Evolutionary conservation across 2,113 vertebrate species (phyloP).

Genomic region (Vireo altiloquus): DNA sequence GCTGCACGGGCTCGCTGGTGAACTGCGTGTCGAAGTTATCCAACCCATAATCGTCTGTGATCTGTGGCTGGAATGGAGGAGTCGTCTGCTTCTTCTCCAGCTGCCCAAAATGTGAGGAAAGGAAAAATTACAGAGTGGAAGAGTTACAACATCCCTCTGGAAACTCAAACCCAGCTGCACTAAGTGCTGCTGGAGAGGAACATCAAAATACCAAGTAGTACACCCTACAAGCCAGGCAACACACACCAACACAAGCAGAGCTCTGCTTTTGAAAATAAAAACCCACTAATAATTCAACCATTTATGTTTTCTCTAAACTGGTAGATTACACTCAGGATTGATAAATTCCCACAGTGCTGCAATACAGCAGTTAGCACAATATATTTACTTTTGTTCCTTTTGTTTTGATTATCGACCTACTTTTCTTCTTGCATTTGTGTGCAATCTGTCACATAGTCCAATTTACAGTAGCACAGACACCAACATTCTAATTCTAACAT

Average conservation of each 20-base stretch:
- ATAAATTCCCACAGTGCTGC: not conserved
- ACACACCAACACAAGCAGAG: too few relatives aligned
- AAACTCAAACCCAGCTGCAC: not conserved
- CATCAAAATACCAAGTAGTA: not conserved
- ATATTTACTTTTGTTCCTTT: not conserved
- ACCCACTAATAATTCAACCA: not conserved
- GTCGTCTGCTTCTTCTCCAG: constrained; percentile 94
- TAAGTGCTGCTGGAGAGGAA: not conserved
- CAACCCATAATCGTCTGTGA: constrained; percentile 92
- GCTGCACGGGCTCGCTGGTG: constrained; percentile 98
- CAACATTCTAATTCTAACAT: not conserved
- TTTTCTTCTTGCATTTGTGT: not conserved
- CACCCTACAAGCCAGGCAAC: not conserved
- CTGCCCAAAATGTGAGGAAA: constrained; percentile 42
- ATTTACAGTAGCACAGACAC: not conserved
- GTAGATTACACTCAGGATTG: not conserved
- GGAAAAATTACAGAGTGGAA: rapidly evolving
- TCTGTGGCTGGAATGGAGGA: constrained; percentile 95
- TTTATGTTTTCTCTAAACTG: not conserved
- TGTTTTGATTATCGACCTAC: not conserved
- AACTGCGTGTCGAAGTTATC: constrained; percentile 99
- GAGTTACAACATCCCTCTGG: not conserved
- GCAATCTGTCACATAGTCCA: not conserved
- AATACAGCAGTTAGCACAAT: not conserved
- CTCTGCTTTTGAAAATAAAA: not conserved